phyloP scores from a whole-genome alignment of 1,140 invertebrate species.

The Euura lappo region DNA sequence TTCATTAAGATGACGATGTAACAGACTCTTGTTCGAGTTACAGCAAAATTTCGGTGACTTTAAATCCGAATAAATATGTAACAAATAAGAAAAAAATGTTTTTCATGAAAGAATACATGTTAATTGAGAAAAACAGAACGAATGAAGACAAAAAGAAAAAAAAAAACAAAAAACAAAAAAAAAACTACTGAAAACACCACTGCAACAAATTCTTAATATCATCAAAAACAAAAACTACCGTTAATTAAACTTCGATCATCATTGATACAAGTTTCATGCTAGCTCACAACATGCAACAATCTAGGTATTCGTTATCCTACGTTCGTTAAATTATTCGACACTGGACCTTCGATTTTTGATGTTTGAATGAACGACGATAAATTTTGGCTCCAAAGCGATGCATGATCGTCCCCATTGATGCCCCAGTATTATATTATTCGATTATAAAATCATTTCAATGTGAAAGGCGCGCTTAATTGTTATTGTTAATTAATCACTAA shows the following conservation, averaged over 20 bases:
- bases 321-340: background rate
- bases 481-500: no score
- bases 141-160: background rate
- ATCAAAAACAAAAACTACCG: conserved; percentile 28
- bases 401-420: no score
- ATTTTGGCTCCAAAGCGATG: background rate
- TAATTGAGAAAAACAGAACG: conserved; percentile 21
- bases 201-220: background rate
- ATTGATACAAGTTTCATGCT: conserved; percentile 30
- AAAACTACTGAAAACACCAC: conserved; percentile 11
- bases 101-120: conserved; percentile 35
- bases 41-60: conserved; percentile 62
- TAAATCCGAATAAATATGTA: conserved; percentile 62
- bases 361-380: background rate
- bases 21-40: conserved; percentile 62
- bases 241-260: conserved; percentile 25
- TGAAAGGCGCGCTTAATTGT: no score
- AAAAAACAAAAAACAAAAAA: background rate
- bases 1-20: conserved; percentile 61
- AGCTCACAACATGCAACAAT: conserved; percentile 41
- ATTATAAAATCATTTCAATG: no score
- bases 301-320: background rate
- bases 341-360: background rate
- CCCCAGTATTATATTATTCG: no score
- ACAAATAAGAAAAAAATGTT: conserved; percentile 58